Base-by-base conservation (phyloP, 2,888 invertebrate genomes). In the Nebria brevicollis region DNA sequence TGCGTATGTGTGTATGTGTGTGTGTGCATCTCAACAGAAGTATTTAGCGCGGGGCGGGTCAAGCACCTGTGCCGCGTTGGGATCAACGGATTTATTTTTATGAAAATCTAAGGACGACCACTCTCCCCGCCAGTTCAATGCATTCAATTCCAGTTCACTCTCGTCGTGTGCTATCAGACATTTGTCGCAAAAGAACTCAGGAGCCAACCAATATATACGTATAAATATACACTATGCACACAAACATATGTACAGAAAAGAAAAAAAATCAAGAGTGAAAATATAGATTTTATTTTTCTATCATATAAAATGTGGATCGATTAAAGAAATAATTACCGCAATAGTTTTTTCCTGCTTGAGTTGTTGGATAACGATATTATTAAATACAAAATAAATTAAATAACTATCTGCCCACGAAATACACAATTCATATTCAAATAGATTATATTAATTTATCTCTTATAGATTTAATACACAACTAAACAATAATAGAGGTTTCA, bases 101-200 rank as follows among this genome's bases (percentile, higher is more conserved):
- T 89, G 88, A 88, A 88, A 88, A 90, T 89, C 89, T 91, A 91
- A 91, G 90, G 91, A 90, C 90, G 89, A 90, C 91, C 89, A 89
- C 90, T 91, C 86, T 83, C 70, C 26, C 54, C 54, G 54, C 54
- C 87, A 86, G 88, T 88, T 88, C 88, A 87, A 34, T 73, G 73
- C 73, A 73, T 73, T 73, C 73, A 73, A 70, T 70, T 70, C 70
- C 26, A 73, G 73, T 73, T 73, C 73, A 73, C 43, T 73, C 73
- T 54, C 54, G 54, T 54, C 54, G 54, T 54, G 54, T 54, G 54
- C 54, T 73, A 73, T 73, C 73, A 73, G 73, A 73, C 73, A 73
- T 73, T 73, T 73, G 73, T 73, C 73, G 73, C 43, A 10, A 20
- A 20, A 41, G 42, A 41, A 34, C 73, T 42, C 43, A 15, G 42